phyloP scores from a whole-genome alignment of 2,888 invertebrate species.

The Scaptomyza polygonia region DNA sequence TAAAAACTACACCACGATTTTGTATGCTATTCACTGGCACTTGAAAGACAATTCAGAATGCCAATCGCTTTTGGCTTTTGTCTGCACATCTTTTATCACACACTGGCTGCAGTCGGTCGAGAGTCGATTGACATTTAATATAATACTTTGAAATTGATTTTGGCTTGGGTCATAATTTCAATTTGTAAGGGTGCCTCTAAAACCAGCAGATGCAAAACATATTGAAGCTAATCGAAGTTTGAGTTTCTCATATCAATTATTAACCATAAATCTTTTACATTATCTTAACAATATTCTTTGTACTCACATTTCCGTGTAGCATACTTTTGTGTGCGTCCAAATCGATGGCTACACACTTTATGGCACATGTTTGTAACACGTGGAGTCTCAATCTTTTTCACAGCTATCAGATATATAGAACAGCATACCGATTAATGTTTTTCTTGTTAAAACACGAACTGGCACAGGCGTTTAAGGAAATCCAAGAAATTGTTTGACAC shows the following conservation, averaged over 20 bases:
- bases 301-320: slow-evolving; percentile 3
- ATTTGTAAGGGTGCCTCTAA: slow-evolving; percentile 43
- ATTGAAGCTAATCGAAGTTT: background rate
- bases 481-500: slow-evolving; percentile 77
- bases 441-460: slow-evolving; percentile 32
- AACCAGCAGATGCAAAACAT: slow-evolving; percentile 52
- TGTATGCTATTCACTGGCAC: slow-evolving; percentile 75
- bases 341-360: background rate
- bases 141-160: slow-evolving; percentile 38
- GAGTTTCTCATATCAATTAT: background rate
- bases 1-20: slow-evolving; percentile 63
- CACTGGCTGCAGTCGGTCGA: slow-evolving; percentile 3
- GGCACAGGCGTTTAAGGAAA: slow-evolving; percentile 51
- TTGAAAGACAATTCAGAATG: slow-evolving; percentile 72
- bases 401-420: slow-evolving; percentile 50
- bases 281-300: background rate
- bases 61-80: slow-evolving; percentile 22
- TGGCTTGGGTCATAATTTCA: slow-evolving; percentile 55
- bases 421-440: slow-evolving; percentile 28
- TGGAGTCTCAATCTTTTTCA: slow-evolving; percentile 23
- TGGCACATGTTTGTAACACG: slow-evolving; percentile 32
- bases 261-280: background rate
- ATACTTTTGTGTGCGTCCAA: slow-evolving; percentile 12
- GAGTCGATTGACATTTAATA: slow-evolving; percentile 54
- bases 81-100: slow-evolving; percentile 30